Base-by-base conservation (phyloP, 1,140 invertebrate genomes). In the Neodiprion lecontei region DNA sequence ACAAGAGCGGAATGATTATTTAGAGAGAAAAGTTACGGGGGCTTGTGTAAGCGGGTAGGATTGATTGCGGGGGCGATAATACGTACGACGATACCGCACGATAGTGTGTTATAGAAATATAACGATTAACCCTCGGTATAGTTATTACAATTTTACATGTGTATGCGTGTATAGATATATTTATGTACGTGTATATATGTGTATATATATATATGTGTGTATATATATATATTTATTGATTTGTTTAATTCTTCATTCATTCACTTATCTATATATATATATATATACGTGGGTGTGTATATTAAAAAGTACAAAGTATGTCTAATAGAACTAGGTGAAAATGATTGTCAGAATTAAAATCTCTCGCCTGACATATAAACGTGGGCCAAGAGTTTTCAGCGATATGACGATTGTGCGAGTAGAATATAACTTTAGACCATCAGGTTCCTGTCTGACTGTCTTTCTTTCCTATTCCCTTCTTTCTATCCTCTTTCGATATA, bases 61-160 rank as follows among this genome's bases (percentile, higher is more conserved):
- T 40, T 40, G 28, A 40, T 40, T 40, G 28, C 28, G 28, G 5
- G 28, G 28, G 28, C 28, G 28, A 40, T 40, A 40, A 2, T 40
- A 40, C 28, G 28, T 5, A 40, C 28, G 28, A 40, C 28, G 28
- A 40, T 40, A 40, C 28, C 5, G 28, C 28, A 48, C 69, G 48
- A 71, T 77, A 68, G 23, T 67, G n/a, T 48, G 48, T 66, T 68
- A 23, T 14, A 12, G 28, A 9, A 67, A 28, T 49, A 49, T 9
- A 21, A 74, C 48, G 11, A 17, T 47, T 14, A 21, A 21, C 40
- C 14, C 49, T 68, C 47, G 28, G 23, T 73, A 73, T 11, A 67
- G 65, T 48, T 66, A 66, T 50, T 69, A 21, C 68, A 48, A 65
- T 11, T 21, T 77, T 61, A 74, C 73, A 67, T 73, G 67, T 75